These are phyloP conservation scores for Fulmarus glacialis DNA, from an alignment of 2,113 vertebrate species.

Conservation along the genomic window DNA sequence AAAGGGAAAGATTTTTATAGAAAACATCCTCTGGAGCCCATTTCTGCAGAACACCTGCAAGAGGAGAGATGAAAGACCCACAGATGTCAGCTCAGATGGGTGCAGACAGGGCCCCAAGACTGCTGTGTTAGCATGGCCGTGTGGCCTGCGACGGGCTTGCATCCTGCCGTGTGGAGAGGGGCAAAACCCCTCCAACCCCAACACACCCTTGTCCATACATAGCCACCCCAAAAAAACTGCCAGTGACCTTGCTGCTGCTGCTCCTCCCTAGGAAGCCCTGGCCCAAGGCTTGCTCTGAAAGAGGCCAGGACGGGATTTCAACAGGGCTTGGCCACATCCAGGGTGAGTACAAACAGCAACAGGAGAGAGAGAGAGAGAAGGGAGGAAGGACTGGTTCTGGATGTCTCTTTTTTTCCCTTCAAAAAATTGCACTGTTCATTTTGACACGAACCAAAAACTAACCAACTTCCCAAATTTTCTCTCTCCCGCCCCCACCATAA, in stretches of 20 bases:
- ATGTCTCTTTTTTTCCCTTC: not conserved
- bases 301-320: not conserved
- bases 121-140: accelerated
- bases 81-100: not conserved
- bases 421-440: not conserved
- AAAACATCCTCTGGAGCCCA: not conserved
- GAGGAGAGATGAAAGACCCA: not conserved
- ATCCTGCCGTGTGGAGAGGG: not conserved
- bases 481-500: not conserved
- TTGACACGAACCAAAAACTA: not conserved
- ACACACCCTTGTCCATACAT: not conserved
- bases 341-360: not conserved
- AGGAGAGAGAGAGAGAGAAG: not conserved
- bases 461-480: not conserved
- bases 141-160: not conserved
- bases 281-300: not conserved
- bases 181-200: not conserved
- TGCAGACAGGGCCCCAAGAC: not conserved
- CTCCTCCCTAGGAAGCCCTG: not conserved
- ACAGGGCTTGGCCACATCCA: not conserved
- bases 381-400: not conserved
- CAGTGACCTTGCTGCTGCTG: not conserved
- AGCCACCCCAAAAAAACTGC: not conserved
- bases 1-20: not conserved
- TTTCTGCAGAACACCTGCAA: not conserved